phyloP scores from a whole-genome alignment of 2,113 vertebrate species.

The Montifringilla adamsi region DNA sequence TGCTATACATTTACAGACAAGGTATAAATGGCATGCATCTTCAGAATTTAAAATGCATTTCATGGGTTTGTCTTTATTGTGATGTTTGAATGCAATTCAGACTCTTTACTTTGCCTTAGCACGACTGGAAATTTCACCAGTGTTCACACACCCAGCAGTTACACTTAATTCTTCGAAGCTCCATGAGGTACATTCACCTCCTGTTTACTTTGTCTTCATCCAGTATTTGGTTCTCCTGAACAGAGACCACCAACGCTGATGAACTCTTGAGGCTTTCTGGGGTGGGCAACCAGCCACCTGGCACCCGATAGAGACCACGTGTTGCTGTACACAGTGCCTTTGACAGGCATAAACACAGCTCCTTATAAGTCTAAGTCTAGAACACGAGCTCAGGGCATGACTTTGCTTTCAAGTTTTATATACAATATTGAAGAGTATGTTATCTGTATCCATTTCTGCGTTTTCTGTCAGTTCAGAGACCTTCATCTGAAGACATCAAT shows the following conservation, averaged over 20 bases:
- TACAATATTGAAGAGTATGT: neutral
- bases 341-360: slow-evolving; percentile 27
- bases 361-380: slow-evolving; percentile 40
- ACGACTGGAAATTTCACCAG: slow-evolving; percentile 16
- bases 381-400: neutral
- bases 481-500: slow-evolving; percentile 48
- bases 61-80: slow-evolving; percentile 33
- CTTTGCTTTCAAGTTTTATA: slow-evolving; percentile 42
- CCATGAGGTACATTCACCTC: neutral
- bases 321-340: neutral
- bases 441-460: slow-evolving; percentile 17
- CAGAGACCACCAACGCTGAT: slow-evolving; percentile 1
- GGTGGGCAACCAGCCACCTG: slow-evolving; percentile 27
- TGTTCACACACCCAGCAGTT: slow-evolving; percentile 43
- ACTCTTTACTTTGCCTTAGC: slow-evolving; percentile 45
- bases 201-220: slow-evolving; percentile 26
- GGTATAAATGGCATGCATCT: slow-evolving; percentile 46
- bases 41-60: slow-evolving; percentile 44
- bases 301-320: neutral
- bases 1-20: slow-evolving; percentile 57
- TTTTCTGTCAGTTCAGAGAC: slow-evolving; percentile 52
- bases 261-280: slow-evolving; percentile 22
- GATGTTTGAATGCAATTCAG: slow-evolving; percentile 57
- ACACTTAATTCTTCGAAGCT: neutral
- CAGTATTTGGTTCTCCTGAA: slow-evolving; percentile 23